phyloP scores from a whole-genome alignment of 2,113 vertebrate genomes.

The Mobula birostris region DNA sequence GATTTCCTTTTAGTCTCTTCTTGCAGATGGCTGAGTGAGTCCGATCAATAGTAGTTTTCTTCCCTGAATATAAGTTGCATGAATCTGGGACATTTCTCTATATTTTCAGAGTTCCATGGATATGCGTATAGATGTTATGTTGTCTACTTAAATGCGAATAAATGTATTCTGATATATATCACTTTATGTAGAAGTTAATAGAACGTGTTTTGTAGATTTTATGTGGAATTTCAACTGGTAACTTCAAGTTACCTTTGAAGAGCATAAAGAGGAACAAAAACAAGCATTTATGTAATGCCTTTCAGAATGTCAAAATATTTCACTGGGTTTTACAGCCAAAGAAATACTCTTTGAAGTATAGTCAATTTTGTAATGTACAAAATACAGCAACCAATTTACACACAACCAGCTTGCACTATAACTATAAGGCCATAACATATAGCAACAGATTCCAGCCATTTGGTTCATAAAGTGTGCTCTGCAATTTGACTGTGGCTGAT shows the following conservation, averaged over 20 bases:
- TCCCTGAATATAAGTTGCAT: not conserved
- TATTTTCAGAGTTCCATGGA: not conserved
- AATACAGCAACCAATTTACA: not conserved
- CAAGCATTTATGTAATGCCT: not conserved
- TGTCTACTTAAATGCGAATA: not conserved
- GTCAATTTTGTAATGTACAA: not conserved
- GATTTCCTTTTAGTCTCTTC: constrained; percentile 17
- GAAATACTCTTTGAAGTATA: not conserved
- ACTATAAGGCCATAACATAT: too few species aligned
- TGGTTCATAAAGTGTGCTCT: too few species aligned
- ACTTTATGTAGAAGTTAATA: not conserved
- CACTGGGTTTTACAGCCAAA: not conserved
- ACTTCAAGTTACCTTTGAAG: not conserved
- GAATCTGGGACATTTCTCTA: not conserved
- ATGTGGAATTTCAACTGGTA: not conserved
- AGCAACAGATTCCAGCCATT: too few species aligned
- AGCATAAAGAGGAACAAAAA: not conserved
- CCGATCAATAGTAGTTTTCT: not conserved
- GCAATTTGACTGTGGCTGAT: too few species aligned
- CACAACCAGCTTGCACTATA: not conserved
- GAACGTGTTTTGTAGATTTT: not conserved
- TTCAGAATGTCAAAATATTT: not conserved
- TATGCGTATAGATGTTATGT: not conserved
- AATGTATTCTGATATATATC: not conserved
- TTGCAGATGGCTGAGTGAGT: constrained; percentile 41